phyloP scores from a whole-genome alignment of 2,797 vertebrate genomes.

The Protonibea diacanthus region DNA sequence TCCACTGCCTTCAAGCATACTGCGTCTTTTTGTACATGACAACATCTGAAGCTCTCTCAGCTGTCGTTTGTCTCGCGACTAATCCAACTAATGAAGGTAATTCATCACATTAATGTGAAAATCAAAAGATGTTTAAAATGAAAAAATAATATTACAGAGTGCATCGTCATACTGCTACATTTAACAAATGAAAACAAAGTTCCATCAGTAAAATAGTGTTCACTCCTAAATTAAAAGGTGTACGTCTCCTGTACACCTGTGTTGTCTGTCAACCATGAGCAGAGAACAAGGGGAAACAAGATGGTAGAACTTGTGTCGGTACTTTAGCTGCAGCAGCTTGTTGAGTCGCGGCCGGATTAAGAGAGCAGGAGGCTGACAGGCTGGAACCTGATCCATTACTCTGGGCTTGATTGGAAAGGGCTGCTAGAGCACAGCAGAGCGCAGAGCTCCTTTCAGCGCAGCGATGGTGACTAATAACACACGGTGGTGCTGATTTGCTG shows the following conservation, averaged over 20 bases:
- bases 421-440: slow-evolving; percentile 62
- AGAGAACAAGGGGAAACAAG: background rate
- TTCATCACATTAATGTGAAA: too few relatives aligned
- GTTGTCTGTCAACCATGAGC: background rate
- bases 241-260: background rate
- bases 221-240: too few relatives aligned
- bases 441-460: slow-evolving; percentile 49
- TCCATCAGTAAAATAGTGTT: too few relatives aligned
- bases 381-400: slow-evolving; percentile 65
- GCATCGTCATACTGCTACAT: too few relatives aligned
- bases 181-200: too few relatives aligned
- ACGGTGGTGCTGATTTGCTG: slow-evolving; percentile 71
- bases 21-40: too few relatives aligned
- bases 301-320: background rate
- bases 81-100: too few relatives aligned
- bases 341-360: slow-evolving; percentile 20
- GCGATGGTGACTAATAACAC: slow-evolving; percentile 61
- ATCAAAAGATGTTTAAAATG: too few relatives aligned
- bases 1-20: too few relatives aligned
- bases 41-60: too few relatives aligned
- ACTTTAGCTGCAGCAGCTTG: slow-evolving; percentile 9
- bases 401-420: slow-evolving; percentile 67
- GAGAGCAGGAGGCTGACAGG: slow-evolving; percentile 12
- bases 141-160: too few relatives aligned
- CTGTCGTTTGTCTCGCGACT: too few relatives aligned